Percentiles rank a stretch among this genome's conserved stretches.
Conservation (phyloP, 2,113 vertebrate genomes). For the Aegithalos caudatus region DNA sequence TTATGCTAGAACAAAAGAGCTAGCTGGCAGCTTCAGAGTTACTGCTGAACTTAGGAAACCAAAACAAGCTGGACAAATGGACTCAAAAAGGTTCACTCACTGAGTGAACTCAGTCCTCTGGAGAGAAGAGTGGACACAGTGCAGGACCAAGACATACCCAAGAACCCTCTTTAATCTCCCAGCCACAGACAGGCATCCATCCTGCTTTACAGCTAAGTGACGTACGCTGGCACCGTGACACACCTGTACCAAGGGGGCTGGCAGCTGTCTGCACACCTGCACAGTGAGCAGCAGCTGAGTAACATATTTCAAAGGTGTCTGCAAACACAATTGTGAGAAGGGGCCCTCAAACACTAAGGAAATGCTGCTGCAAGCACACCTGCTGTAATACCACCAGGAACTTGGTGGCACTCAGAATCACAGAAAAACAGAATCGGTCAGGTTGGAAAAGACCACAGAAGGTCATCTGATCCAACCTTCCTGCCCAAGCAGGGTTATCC, state of each 20-base stretch:
- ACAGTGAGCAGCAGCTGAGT: too few relatives aligned
- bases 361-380: neutral
- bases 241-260: accelerated
- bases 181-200: accelerated
- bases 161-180: accelerated
- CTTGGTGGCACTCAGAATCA: neutral
- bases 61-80: neutral
- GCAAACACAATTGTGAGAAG: accelerated
- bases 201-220: neutral
- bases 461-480: neutral
- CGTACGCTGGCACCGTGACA: accelerated
- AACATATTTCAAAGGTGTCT: neutral
- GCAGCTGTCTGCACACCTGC: neutral
- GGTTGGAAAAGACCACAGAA: neutral
- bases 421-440: neutral
- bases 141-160: neutral
- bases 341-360: accelerated
- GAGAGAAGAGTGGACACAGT: accelerated
- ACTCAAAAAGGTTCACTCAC: neutral
- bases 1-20: neutral
- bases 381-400: neutral
- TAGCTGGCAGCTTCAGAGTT: neutral
- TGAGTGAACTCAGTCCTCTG: neutral
- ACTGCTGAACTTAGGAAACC: neutral
- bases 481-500: neutral